A percentile compares a stretch with the other conserved stretches of the same genome.
These are phyloP conservation scores for Nixonia krombeini DNA, from an alignment of 1,140 invertebrate genomes.

Conservation along the genomic window DNA sequence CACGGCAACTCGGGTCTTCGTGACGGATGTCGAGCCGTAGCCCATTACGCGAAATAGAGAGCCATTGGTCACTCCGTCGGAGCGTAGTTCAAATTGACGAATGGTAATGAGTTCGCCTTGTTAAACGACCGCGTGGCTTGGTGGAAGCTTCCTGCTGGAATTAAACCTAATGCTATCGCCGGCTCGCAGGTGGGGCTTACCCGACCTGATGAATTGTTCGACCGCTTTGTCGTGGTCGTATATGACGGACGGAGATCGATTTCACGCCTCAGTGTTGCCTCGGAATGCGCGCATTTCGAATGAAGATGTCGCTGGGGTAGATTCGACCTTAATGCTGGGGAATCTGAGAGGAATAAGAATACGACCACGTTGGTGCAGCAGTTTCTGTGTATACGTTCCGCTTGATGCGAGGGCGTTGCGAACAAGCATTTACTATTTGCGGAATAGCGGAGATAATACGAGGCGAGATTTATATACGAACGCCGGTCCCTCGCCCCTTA, in stretches of 20 bases:
- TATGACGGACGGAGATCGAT: slow-evolving; percentile 23
- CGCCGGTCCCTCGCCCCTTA: slow-evolving; percentile 51
- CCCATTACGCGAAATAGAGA: slow-evolving; percentile 70
- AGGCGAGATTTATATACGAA: slow-evolving; percentile 61
- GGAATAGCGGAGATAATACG: slow-evolving; percentile 59
- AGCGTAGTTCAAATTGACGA: slow-evolving; percentile 72
- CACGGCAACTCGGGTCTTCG: slow-evolving; percentile 54
- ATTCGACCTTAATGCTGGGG: too few species aligned
- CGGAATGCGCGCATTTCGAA: too few species aligned
- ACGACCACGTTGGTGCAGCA: slow-evolving; percentile 6
- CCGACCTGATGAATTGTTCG: slow-evolving; percentile 9
- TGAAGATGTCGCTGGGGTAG: too few species aligned
- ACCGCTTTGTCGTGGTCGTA: slow-evolving; percentile 11
- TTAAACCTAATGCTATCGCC: slow-evolving; percentile 54
- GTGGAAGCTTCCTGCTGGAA: slow-evolving; percentile 48
- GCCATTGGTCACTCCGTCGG: slow-evolving; percentile 70
- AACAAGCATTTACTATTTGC: slow-evolving; percentile 64
- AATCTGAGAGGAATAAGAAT: too few species aligned
- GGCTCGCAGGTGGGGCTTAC: slow-evolving; percentile 11
- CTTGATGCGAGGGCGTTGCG: slow-evolving; percentile 50
- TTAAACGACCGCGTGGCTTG: slow-evolving; percentile 64
- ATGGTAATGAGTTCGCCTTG: slow-evolving; percentile 72
- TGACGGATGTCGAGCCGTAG: slow-evolving; percentile 69
- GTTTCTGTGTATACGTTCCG: too few species aligned
- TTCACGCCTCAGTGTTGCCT: too few species aligned